Evolutionary conservation across 2,888 invertebrate genomes (phyloP).

Genomic region (Eudemis profundana): DNA sequence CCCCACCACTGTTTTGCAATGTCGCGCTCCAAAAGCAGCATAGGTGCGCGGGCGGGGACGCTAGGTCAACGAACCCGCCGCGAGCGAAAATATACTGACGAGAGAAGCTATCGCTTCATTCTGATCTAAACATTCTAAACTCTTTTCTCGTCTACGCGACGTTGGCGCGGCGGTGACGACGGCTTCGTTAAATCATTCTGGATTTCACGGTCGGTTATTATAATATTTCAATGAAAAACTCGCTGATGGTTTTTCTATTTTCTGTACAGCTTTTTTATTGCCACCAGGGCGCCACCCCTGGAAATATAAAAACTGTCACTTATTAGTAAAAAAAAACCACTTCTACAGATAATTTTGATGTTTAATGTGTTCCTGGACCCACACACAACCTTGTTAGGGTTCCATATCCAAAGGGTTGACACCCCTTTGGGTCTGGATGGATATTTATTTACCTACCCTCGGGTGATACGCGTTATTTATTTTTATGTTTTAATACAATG

Average conservation of each 20-base stretch:
- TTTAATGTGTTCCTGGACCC: no score
- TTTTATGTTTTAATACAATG: no score
- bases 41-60: slow-evolving; percentile 67
- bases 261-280: no score
- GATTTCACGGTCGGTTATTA: slow-evolving; percentile 42
- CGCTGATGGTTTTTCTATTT: not conserved
- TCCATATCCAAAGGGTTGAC: no score
- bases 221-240: slow-evolving; percentile 25
- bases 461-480: no score
- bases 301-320: no score
- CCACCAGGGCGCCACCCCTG: no score
- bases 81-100: slow-evolving; percentile 64
- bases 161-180: slow-evolving; percentile 12
- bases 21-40: slow-evolving; percentile 76
- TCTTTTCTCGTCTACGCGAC: slow-evolving; percentile 35
- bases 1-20: slow-evolving; percentile 68
- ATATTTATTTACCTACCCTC: no score
- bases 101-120: slow-evolving; percentile 53
- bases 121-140: slow-evolving; percentile 44
- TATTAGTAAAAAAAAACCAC: no score
- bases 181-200: slow-evolving; percentile 36
- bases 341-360: no score
- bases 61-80: slow-evolving; percentile 71
- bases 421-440: no score
- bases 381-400: no score